Evolutionary conservation across 1,140 invertebrate genomes (phyloP).

Genomic region (Rhagoletis pomonella): DNA sequence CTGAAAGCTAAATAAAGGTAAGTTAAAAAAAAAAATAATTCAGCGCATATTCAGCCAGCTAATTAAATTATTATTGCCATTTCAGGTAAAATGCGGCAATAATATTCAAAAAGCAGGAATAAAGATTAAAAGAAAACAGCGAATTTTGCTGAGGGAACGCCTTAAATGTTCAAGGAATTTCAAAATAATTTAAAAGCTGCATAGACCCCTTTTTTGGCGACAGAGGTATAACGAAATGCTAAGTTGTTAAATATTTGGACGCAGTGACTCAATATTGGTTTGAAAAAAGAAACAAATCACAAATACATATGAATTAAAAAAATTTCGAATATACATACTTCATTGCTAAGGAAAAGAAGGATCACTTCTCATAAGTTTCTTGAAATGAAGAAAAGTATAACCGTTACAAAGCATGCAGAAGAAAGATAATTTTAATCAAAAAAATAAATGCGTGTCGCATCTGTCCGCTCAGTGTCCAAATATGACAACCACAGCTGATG

Average conservation of each 20-base stretch:
- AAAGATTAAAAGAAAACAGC: no score
- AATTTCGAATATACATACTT: no score
- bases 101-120: background rate
- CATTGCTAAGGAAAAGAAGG: no score
- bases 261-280: background rate
- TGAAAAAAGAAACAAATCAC: background rate
- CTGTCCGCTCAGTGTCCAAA: background rate
- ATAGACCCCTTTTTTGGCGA: no score
- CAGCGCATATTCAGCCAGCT: background rate
- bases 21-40: background rate
- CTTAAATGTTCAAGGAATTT: background rate
- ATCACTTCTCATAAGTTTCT: no score
- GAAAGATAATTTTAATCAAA: background rate
- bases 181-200: background rate
- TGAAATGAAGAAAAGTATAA: no score
- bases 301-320: no score
- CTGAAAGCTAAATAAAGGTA: background rate
- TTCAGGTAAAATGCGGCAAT: background rate
- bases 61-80: background rate
- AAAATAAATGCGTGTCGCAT: background rate
- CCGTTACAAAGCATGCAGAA: no score
- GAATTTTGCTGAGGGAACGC: background rate
- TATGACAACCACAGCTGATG: background rate
- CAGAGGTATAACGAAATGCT: no score
- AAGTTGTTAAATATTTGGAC: no score